Evolutionary conservation across 53 echinoderm and acorn worm species (phyloP).

Genomic region (Temnopleurus reevesii): DNA sequence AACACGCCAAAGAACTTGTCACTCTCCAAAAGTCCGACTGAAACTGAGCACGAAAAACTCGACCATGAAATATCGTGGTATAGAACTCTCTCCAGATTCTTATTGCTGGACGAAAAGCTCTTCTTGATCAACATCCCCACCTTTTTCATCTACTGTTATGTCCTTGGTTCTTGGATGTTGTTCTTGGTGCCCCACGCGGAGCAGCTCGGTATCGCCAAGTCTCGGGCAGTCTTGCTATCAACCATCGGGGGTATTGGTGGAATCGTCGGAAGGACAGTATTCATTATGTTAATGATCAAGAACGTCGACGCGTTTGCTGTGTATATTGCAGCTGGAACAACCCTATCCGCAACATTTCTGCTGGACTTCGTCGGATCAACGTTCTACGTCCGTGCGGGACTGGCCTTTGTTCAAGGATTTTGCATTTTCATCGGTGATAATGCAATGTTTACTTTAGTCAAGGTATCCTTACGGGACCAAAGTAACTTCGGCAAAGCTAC

Average conservation of each 20-base stretch:
- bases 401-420: conserved; percentile 1
- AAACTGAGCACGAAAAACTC: too few species aligned
- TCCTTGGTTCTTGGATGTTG: neutral
- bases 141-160: neutral
- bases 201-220: neutral
- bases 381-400: neutral
- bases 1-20: too few species aligned
- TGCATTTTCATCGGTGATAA: neutral
- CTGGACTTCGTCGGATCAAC: neutral
- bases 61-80: neutral
- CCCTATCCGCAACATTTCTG: neutral
- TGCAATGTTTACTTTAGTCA: neutral
- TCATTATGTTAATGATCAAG: neutral
- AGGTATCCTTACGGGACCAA: neutral
- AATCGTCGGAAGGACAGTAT: neutral
- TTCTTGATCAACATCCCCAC: neutral
- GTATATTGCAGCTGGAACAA: neutral
- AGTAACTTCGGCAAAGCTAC: neutral
- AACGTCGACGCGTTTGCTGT: neutral
- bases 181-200: conserved; percentile 28
- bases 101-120: neutral
- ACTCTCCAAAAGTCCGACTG: neutral
- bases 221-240: neutral
- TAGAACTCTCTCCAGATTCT: neutral
- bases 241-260: conserved; percentile 9